These are phyloP conservation scores for Nycticorax nycticorax DNA, from an alignment of 2,113 vertebrate genomes.

Conservation along the genomic window DNA sequence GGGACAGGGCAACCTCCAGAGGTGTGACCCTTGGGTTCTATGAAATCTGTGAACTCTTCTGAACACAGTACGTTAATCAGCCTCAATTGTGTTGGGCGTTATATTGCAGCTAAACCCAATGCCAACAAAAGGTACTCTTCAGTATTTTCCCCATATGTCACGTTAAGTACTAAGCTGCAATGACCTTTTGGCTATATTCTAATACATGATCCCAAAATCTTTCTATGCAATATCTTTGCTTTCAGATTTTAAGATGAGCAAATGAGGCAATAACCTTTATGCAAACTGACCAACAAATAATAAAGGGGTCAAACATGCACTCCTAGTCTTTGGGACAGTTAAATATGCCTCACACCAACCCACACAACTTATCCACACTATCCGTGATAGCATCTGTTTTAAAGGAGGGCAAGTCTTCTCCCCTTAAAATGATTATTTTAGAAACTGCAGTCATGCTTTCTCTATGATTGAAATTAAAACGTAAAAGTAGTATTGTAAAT, in stretches of 20 bases:
- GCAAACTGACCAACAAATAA: neutral
- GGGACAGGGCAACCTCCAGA: neutral
- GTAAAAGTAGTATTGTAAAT: neutral
- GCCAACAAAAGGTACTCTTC: neutral
- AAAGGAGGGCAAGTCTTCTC: neutral
- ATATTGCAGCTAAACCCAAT: rapidly evolving
- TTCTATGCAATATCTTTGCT: neutral
- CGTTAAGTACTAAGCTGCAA: neutral
- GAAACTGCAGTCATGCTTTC: neutral
- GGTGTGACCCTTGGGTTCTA: neutral
- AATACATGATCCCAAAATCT: neutral
- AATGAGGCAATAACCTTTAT: neutral
- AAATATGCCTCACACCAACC: neutral
- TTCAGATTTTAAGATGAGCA: neutral
- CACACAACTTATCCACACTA: neutral
- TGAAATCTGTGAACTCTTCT: neutral
- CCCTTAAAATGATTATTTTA: neutral
- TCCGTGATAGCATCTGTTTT: neutral
- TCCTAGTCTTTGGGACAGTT: neutral
- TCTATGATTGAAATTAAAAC: neutral
- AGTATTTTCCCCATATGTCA: neutral
- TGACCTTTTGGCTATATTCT: neutral
- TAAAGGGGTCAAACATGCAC: neutral
- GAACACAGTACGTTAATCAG: neutral
- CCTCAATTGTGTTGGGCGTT: neutral